phyloP scores from a whole-genome alignment of 2,113 vertebrate species.

The Urocolius indicus region DNA sequence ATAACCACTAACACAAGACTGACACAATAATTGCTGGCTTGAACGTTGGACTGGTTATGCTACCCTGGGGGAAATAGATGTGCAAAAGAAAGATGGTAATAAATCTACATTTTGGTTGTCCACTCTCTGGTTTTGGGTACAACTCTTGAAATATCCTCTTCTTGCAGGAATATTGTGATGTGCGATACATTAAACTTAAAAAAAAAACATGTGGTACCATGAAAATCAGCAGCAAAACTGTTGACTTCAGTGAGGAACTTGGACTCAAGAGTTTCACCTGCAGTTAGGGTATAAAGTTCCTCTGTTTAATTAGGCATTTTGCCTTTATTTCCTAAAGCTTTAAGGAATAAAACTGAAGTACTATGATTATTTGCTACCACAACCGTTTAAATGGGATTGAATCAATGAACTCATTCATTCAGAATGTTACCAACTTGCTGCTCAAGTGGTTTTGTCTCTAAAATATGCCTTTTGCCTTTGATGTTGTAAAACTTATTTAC shows the following conservation, averaged over 20 bases:
- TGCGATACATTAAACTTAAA: not conserved
- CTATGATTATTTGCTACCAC: not conserved
- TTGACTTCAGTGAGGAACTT: not conserved
- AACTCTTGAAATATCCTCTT: not conserved
- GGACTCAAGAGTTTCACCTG: not conserved
- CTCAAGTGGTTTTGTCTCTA: not conserved
- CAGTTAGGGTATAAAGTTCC: not conserved
- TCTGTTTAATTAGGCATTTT: not conserved
- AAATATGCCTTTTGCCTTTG: not conserved
- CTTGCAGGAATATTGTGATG: not conserved
- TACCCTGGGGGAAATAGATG: not conserved
- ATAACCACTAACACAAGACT: not conserved
- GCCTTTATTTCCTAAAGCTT: not conserved
- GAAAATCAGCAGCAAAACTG: not conserved
- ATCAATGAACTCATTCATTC: not conserved
- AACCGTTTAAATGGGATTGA: not conserved
- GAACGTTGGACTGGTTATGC: not conserved
- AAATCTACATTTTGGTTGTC: not conserved
- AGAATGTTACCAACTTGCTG: not conserved
- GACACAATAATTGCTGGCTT: accelerated
- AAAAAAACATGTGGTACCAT: not conserved
- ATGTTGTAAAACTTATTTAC: not conserved
- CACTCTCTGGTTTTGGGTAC: not conserved
- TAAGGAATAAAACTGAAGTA: not conserved
- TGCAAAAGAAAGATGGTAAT: not conserved